Conservation (phyloP, 2,113 vertebrate species). For the Ahaetulla prasina region DNA sequence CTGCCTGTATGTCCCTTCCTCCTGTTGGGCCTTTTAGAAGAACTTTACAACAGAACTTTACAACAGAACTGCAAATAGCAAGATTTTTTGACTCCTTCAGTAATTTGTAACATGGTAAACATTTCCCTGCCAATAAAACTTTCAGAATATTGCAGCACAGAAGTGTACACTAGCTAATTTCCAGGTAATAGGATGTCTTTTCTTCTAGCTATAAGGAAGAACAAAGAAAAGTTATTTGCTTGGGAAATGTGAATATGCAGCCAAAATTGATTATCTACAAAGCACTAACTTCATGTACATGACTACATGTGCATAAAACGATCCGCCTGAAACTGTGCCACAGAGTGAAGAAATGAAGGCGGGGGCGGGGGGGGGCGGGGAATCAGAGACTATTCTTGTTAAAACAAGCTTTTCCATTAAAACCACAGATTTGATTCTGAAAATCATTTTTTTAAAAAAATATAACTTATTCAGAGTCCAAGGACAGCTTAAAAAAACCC, state of each 20-base stretch:
- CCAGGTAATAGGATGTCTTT: not conserved
- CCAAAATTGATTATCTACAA: not conserved
- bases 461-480: not conserved
- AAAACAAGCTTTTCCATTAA: not conserved
- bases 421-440: not conserved
- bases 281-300: not conserved
- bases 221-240: not conserved
- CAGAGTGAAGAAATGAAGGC: not conserved
- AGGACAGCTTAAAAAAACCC: not conserved
- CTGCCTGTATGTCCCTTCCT: not conserved
- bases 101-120: not conserved
- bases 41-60: not conserved
- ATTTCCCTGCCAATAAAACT: not conserved
- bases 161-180: not conserved
- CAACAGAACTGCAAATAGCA: not conserved
- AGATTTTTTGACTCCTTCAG: not conserved
- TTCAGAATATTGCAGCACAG: not conserved
- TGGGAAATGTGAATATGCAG: not conserved
- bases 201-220: not conserved
- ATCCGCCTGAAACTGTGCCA: not conserved
- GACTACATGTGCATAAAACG: not conserved
- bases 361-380: fast-evolving
- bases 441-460: not conserved
- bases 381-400: not conserved
- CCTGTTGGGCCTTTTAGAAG: not conserved